Conservation (phyloP, 1,140 invertebrate genomes). For the Nasonia vitripennis region DNA sequence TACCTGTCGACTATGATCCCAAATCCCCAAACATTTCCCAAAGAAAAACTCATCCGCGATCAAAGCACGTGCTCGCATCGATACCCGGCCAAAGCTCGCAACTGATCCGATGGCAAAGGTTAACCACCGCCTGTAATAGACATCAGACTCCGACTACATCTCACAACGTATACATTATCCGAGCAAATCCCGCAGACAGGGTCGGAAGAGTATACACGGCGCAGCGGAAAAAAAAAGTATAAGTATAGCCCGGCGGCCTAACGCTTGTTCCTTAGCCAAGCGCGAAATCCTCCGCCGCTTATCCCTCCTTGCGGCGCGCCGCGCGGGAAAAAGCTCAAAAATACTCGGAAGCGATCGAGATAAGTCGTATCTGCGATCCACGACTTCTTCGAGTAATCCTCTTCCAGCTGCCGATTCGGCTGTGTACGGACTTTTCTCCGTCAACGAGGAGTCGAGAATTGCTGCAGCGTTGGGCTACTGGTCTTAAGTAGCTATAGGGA, state of each 20-base stretch:
- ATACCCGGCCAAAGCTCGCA: too few species aligned
- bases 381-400: constrained; percentile 22
- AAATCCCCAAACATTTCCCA: too few species aligned
- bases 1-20: too few species aligned
- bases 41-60: too few species aligned
- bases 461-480: background rate
- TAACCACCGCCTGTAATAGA: too few species aligned
- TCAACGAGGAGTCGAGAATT: background rate
- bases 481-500: background rate
- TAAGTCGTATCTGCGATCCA: constrained; percentile 23
- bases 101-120: too few species aligned
- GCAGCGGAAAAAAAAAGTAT: background rate
- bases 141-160: too few species aligned
- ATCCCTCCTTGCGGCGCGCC: background rate
- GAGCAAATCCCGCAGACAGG: too few species aligned
- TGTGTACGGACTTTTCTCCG: constrained; percentile 2
- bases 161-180: too few species aligned
- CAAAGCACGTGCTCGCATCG: too few species aligned
- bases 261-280: background rate
- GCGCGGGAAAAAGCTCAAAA: background rate
- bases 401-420: background rate
- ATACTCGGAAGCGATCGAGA: background rate
- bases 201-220: background rate
- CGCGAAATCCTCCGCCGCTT: constrained; percentile 8
- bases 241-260: background rate